Base-by-base conservation (phyloP, 2,113 vertebrate species). In the Equus przewalskii region DNA sequence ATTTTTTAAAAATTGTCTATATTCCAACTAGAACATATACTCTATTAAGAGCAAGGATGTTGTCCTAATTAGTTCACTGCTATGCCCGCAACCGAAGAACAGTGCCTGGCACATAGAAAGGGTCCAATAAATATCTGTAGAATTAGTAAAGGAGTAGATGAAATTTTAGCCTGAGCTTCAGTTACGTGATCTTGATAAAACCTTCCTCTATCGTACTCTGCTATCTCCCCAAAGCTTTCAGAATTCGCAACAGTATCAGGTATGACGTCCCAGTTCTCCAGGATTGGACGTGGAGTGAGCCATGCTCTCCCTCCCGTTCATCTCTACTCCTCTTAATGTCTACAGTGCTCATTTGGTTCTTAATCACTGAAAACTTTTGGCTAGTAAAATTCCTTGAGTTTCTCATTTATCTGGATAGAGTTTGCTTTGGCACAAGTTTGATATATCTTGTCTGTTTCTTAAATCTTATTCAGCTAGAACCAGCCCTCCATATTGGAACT, bases 121-220 rank as follows among this genome's bases (percentile, higher is more conserved):
- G 80, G 30, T 62, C n/a, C 30, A 58, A 69, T 26, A 89, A 89
- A 56, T 92, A 64, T 73, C 41, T 85, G 21, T 44, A 95, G 49
- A 87, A 70, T 90, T 44, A 95, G 15, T 64, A 80, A 70, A 92
- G 12, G 44, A 79, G 13, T 13, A 41, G 46, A 56, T 65, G 64
- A 54, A 81, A 83, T 93, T 89, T 76, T 84, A 97, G 30, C 51
- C 36, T 13, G 26, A 88, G 6, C 19, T 36, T 83, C n/a, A 79
- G 44, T 88, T 36, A 36, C 26, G 28, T 79, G 65, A 67, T n/a
- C 6, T 58, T 62, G 24, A 54, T 78, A 76, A 96, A 76, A 73
- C 5, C 62, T 13, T 82, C 6, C 9, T 80, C 18, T 79, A 1
- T 60, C 56, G 24, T 60, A n/a, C 13, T 58, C 19, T 65, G 6